These are phyloP conservation scores for Gambusia yucatana DNA, from an alignment of 2,797 vertebrate genomes.

Conservation along the genomic window DNA sequence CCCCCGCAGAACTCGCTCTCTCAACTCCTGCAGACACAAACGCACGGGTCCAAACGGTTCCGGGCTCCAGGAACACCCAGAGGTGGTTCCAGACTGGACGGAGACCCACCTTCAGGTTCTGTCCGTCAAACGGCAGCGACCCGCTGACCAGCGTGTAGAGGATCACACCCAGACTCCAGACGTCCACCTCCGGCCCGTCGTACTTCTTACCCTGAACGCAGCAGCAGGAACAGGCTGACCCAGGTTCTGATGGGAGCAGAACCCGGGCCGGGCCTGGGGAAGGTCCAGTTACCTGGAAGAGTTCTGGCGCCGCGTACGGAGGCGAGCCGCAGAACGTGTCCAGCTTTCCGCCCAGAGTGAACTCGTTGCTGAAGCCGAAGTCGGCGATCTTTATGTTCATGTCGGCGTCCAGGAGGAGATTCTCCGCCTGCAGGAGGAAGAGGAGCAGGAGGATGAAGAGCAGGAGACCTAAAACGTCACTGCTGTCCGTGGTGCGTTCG, in stretches of 20 bases:
- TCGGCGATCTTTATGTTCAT: slow-evolving; percentile 97
- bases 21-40: slow-evolving; percentile 81
- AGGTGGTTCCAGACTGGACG: neutral
- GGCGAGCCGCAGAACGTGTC: slow-evolving; percentile 95
- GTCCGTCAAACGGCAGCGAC: slow-evolving; percentile 92
- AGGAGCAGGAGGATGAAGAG: no score
- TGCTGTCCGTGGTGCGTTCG: no score
- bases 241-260: neutral
- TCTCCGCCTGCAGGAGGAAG: slow-evolving; percentile 84
- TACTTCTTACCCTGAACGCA: slow-evolving; percentile 86
- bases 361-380: slow-evolving; percentile 95
- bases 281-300: slow-evolving; percentile 84
- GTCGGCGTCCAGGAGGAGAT: slow-evolving; percentile 92
- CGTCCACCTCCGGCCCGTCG: slow-evolving; percentile 92
- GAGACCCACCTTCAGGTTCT: slow-evolving; percentile 88
- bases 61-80: neutral
- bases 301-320: slow-evolving; percentile 92
- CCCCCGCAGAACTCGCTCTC: slow-evolving; percentile 89
- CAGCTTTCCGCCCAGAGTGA: slow-evolving; percentile 91
- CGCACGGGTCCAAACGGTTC: neutral
- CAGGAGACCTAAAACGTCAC: no score
- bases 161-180: slow-evolving; percentile 95
- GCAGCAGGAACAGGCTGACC: neutral
- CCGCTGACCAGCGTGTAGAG: slow-evolving; percentile 94
- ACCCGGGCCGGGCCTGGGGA: neutral